phyloP scores from a whole-genome alignment of 1,140 invertebrate species.

The Hestina assimilis region DNA sequence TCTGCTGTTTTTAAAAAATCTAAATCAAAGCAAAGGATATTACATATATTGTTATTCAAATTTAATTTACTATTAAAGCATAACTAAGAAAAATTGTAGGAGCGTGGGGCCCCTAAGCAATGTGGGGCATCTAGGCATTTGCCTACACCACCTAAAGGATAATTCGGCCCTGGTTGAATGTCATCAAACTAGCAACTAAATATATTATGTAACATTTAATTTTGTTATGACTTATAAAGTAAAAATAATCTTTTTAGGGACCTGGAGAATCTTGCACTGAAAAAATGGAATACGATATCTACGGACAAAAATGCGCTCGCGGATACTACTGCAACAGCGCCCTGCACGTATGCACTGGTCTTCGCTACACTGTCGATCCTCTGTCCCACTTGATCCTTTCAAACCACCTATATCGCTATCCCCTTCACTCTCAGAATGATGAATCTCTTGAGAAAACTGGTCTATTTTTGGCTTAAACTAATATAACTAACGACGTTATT shows the following conservation, averaged over 20 bases:
- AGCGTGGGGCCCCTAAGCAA: too few species aligned
- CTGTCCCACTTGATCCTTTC: not conserved
- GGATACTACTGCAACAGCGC: conserved; percentile 55
- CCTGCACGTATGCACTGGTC: conserved; percentile 48
- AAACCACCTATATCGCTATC: not conserved
- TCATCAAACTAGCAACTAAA: too few species aligned
- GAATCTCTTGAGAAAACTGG: not conserved
- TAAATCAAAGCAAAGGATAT: too few species aligned
- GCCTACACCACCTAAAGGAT: too few species aligned
- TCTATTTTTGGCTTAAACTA: not conserved
- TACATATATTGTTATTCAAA: too few species aligned
- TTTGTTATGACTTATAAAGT: too few species aligned
- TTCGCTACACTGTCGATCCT: conserved; percentile 27
- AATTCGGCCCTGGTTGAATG: too few species aligned
- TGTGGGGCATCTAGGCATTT: too few species aligned
- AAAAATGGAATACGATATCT: conserved; percentile 52
- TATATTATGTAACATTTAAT: not conserved
- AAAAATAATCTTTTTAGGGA: conserved; percentile 46
- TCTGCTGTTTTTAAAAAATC: too few species aligned
- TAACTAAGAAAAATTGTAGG: too few species aligned
- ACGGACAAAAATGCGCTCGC: conserved; percentile 55
- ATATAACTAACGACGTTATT: too few species aligned
- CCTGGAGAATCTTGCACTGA: conserved; percentile 62
- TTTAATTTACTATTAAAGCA: too few species aligned
- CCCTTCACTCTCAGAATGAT: not conserved